Evolutionary conservation across 2,888 invertebrate species (phyloP), one percentile per base, ranked within the genome.

Genomic region (Rugalucina vietnamica): DNA sequence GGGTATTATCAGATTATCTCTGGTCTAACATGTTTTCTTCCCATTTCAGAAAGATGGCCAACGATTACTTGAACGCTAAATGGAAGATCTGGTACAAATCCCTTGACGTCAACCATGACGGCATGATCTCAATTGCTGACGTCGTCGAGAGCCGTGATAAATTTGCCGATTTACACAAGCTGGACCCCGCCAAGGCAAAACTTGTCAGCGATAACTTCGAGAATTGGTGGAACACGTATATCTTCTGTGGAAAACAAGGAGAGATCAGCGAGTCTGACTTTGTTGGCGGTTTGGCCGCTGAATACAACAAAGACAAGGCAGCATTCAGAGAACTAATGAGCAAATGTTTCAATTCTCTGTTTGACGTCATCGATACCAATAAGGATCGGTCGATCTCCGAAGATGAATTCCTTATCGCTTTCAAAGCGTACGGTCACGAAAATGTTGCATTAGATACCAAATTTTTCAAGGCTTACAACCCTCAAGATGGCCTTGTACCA

Each of bases 321-420:
- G 77, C 69, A 14, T 90, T 90, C 75, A 34, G 49, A 12, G 12
- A 27, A 8, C 39, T 76, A 0, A 90, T 90, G 86, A 49, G 83
- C 8, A 72, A 81, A 24, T 90, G 90, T 65, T 90, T 90, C 57
- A 73, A 88, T 27, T 70, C 24, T n/a, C 82, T 90, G 34, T 89
- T 90, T 54, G 87, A 89, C 72, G 90, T 90, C 10, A 90, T 90
- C 32, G 90, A 90, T 37, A 89, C 90, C 24, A 89, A 90, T 76
- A 83, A 89, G 57, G 90, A 90, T 69, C 82, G 88, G 60, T 87
- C 87, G 10, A 90, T 90, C 37, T 88, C 88, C 49, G 83, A 88
- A 37, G 86, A 89, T 4, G 90, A 90, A 69, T 90, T 90, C 43
- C 83, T 89, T 18, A 88, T 86, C 29, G 90, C 90, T 32, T 90